phyloP scores from a whole-genome alignment of 1,140 invertebrate genomes.

The Physella acuta region DNA sequence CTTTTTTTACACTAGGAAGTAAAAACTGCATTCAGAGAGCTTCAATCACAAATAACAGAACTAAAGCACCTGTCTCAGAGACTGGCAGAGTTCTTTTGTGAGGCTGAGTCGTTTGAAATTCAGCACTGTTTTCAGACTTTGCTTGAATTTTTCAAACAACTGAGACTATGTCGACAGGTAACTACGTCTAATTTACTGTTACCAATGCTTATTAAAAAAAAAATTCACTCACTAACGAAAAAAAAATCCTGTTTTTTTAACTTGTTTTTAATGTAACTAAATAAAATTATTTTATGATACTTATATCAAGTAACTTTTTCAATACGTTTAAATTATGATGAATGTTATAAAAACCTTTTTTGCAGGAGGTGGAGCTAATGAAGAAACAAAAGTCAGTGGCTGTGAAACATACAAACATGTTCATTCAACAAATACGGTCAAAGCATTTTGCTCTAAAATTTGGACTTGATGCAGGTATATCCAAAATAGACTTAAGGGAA shows the following conservation, averaged over 20 bases:
- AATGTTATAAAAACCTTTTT: too few relatives aligned
- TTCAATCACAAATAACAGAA: conserved; percentile 36
- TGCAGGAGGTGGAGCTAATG: conserved; percentile 40
- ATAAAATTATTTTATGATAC: too few relatives aligned
- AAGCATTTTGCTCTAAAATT: conserved; percentile 41
- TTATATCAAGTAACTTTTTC: too few relatives aligned
- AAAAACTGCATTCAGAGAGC: conserved; percentile 35
- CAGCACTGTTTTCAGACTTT: conserved; percentile 34
- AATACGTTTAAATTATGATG: too few relatives aligned
- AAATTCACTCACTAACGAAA: too few relatives aligned
- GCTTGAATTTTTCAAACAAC: conserved; percentile 38
- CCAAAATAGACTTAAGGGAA: too few relatives aligned
- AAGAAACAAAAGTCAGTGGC: conserved; percentile 36
- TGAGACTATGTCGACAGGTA: conserved; percentile 39
- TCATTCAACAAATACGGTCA: conserved; percentile 33
- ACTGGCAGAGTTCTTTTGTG: conserved; percentile 44
- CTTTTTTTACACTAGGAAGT: conserved; percentile 32
- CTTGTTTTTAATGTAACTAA: too few relatives aligned
- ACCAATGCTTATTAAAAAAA: too few relatives aligned
- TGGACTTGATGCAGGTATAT: conserved; percentile 46
- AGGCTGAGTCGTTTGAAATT: conserved; percentile 40
- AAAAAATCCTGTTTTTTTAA: too few relatives aligned
- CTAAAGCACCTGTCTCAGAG: conserved; percentile 33
- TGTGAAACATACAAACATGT: conserved; percentile 34
- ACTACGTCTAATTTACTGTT: too few relatives aligned